Evolutionary conservation across 2,797 vertebrate genomes (phyloP), one percentile per base, ranked within the genome.

Genomic region (Alca torda): DNA sequence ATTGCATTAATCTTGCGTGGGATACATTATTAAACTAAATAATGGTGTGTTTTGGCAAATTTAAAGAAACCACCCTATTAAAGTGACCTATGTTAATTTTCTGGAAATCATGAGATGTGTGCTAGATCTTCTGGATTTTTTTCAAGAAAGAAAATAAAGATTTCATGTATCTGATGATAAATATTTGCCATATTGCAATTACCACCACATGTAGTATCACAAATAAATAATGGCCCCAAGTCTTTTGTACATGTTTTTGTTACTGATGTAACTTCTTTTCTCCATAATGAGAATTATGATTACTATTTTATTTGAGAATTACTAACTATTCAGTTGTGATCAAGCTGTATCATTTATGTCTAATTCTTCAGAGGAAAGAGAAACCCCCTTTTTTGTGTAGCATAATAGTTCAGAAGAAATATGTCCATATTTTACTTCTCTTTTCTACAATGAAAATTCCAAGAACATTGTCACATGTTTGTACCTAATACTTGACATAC

Each of bases 261-360:
- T 76, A 45, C 37, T 56, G 51, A 82, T 75, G 19, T 61, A 72
- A 72, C 23, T 69, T 86, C 25, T 56, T 61, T 77, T 46, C 37
- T 81, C 8, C 13, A 21, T 74, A 83, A 59, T 60, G 11, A 78
- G 30, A 84, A 57, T 56, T 76, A 51, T 50, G 74, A 46, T 83
- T 41, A 16, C 51, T 56, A n/a, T 41, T 67, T 48, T 23, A 64
- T 61, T 82, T 65, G 48, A 53, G 28, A 70, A 41, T 53, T 78
- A 70, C 73, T 95, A 92, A 81, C 75, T 94, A 51, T 91, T 96
- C 35, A 77, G 61, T 96, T 95, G 79, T 48, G 84, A 84, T 72
- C 16, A 19, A 75, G 18, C 26, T 87, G 18, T 70, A 68, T 67
- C 9, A 51, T 68, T 89, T 90, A 39, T 53, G 37, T 82, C 48